Conservation (phyloP, 2,888 invertebrate genomes). For the Callosobruchus maculatus region DNA sequence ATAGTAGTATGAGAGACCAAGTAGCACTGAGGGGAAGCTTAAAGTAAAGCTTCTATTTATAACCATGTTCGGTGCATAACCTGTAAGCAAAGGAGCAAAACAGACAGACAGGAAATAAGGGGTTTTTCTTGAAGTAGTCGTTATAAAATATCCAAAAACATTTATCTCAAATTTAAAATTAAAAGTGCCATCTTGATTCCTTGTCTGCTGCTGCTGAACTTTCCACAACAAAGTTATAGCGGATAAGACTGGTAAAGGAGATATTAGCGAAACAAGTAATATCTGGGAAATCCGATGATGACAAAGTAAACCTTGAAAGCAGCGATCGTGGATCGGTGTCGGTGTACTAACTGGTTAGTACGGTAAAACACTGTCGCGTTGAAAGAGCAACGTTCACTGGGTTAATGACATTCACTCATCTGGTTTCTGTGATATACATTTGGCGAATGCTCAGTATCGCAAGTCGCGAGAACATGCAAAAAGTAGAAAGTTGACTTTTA, state of each 20-base stretch:
- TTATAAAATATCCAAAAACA: too few species aligned
- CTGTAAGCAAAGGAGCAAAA: too few species aligned
- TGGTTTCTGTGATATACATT: neutral
- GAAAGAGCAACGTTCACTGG: neutral
- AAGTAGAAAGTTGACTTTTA: neutral
- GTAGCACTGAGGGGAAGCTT: too few species aligned
- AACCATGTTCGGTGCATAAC: too few species aligned
- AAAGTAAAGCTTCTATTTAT: too few species aligned
- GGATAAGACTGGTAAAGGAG: neutral
- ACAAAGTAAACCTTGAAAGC: too few species aligned
- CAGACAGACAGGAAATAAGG: too few species aligned
- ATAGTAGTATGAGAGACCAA: too few species aligned
- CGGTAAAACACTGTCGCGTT: neutral
- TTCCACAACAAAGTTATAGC: neutral
- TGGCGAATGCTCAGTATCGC: neutral
- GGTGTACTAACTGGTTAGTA: neutral
- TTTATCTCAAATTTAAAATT: too few species aligned
- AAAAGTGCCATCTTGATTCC: too few species aligned
- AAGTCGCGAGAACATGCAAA: neutral
- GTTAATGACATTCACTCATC: neutral
- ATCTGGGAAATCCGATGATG: neutral
- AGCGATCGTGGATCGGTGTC: too few species aligned
- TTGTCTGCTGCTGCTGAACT: neutral
- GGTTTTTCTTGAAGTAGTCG: too few species aligned
- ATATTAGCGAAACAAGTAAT: neutral